These are phyloP conservation scores for Lochmaea crataegi DNA, from an alignment of 2,888 invertebrate species.

Conservation along the genomic window DNA sequence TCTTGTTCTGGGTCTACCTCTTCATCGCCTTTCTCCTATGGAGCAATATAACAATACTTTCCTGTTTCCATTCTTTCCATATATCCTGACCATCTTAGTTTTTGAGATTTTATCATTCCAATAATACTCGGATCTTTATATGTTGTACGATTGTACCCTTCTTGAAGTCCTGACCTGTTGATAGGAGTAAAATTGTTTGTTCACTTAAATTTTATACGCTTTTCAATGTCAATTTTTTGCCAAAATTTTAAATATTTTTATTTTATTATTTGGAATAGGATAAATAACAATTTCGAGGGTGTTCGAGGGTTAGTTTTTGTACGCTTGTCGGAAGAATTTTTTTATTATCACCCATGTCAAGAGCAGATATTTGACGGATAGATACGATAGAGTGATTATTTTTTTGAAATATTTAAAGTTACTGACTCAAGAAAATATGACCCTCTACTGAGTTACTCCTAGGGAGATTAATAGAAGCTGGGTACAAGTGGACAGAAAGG, in stretches of 20 bases:
- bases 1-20: no score
- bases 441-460: no score
- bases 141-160: background rate
- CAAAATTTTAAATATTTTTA: conserved; percentile 36
- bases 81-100: no score
- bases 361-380: background rate
- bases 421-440: no score
- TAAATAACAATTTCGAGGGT: conserved; percentile 7
- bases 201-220: conserved; percentile 29
- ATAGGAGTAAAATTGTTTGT: conserved; percentile 34
- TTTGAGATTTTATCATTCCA: no score
- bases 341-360: background rate
- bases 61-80: no score
- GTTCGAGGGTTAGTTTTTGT: background rate
- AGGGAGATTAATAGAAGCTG: no score
- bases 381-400: background rate
- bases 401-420: no score
- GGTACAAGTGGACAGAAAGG: no score
- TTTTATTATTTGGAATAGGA: conserved; percentile 17
- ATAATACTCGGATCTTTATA: no score
- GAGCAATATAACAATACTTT: no score
- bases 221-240: conserved; percentile 37
- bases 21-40: no score
- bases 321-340: background rate
- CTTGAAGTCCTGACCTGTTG: background rate